A percentile compares a stretch with the other conserved stretches of the same genome.
Evolutionary conservation across 2,888 invertebrate genomes (phyloP).

Genomic region (Saturnia pavonia): DNA sequence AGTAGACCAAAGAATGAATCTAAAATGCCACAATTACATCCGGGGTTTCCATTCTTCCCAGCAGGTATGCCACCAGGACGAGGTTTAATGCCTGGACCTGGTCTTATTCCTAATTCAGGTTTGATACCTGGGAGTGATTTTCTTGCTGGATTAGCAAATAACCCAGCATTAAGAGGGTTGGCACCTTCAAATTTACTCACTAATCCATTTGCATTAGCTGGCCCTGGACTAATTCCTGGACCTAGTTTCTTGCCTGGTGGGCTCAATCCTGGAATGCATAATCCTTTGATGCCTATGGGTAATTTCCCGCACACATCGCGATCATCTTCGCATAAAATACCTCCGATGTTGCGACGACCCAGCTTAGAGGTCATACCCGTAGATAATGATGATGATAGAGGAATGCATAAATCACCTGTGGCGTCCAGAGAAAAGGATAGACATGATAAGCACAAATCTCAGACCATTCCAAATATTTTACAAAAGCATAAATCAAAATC

Average conservation of each 20-base stretch:
- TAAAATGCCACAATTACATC: conserved; percentile 67
- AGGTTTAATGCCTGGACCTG: conserved; percentile 80
- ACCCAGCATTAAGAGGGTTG: conserved; percentile 72
- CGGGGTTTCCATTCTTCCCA: conserved; percentile 75
- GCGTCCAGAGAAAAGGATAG: conserved; percentile 66
- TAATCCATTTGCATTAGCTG: conserved; percentile 79
- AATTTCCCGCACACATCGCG: conserved; percentile 83
- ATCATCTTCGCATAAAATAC: conserved; percentile 81
- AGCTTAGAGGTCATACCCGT: conserved; percentile 80
- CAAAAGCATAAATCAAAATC: conserved; percentile 72
- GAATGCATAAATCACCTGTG: conserved; percentile 59
- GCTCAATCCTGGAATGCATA: conserved; percentile 65
- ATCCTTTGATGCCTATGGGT: conserved; percentile 76
- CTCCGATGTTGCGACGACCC: conserved; percentile 81
- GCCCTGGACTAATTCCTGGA: conserved; percentile 84
- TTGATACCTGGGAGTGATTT: conserved; percentile 75
- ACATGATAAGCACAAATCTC: conserved; percentile 76
- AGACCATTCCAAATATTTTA: conserved; percentile 75
- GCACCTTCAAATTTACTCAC: conserved; percentile 67
- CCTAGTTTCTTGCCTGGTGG: conserved; percentile 67
- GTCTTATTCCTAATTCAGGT: conserved; percentile 71
- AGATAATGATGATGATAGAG: conserved; percentile 74
- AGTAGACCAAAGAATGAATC: conserved; percentile 70
- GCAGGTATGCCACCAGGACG: conserved; percentile 70
- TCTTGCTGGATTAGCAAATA: conserved; percentile 68